Conservation (phyloP, 2,888 invertebrate species). For the Sarcophaga variegata region DNA sequence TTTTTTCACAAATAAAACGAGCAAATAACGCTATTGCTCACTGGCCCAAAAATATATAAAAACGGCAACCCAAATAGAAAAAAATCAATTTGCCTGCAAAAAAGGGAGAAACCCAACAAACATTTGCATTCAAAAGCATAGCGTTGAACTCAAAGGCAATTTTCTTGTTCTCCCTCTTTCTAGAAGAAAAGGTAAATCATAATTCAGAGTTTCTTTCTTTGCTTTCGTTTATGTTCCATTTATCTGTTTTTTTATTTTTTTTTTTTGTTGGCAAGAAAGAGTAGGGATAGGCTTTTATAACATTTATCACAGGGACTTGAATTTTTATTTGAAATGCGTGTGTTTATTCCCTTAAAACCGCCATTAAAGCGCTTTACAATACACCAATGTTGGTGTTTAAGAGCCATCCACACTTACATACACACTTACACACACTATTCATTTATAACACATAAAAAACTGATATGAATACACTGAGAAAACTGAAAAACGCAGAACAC, state of each 20-base stretch:
- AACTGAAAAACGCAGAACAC: background rate
- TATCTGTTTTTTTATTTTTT: background rate
- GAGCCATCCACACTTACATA: conserved; percentile 7
- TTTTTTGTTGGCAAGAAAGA: background rate
- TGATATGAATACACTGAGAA: conserved; percentile 44
- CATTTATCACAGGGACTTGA: conserved; percentile 58
- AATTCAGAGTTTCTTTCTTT: background rate
- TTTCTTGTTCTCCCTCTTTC: background rate
- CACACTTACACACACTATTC: background rate
- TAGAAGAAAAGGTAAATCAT: too few species aligned
- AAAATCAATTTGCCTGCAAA: conserved; percentile 75
- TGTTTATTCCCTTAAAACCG: conserved; percentile 57
- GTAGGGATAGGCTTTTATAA: conserved; percentile 15
- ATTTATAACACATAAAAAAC: conserved; percentile 17
- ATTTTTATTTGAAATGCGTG: conserved; percentile 49
- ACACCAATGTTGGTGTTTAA: conserved; percentile 24
- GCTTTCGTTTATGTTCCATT: background rate
- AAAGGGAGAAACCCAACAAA: conserved; percentile 36
- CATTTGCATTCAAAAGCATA: conserved; percentile 45
- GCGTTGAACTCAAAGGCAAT: too few species aligned
- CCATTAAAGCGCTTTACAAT: conserved; percentile 52
- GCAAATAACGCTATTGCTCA: background rate
- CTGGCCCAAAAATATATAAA: conserved; percentile 32
- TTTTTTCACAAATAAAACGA: conserved; percentile 50
- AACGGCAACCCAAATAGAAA: conserved; percentile 47